Base-by-base conservation (phyloP, 2,113 vertebrate genomes). In the Semicossyphus pulcher region DNA sequence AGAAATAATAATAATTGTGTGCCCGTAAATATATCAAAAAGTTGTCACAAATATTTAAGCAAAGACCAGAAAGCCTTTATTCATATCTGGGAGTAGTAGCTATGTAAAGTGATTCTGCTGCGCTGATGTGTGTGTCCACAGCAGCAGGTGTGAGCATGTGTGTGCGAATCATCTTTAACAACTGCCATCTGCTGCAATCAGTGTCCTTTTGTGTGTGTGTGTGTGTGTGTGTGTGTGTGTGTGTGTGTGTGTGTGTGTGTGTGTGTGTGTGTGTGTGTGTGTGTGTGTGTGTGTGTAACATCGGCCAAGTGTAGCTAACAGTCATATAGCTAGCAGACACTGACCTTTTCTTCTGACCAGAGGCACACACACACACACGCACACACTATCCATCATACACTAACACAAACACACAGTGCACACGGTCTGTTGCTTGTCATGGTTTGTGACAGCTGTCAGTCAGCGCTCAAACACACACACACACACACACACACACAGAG, bases 401-500 rank as follows among this genome's bases (percentile, higher is more conserved):
- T 49, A 47, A 54, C n/a, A 64, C 15, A 71, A 11, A 20, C 18
- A 44, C 34, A 44, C 45, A 31, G 42, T 37, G 47, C 34, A 67
- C 59, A 39, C 12, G 77, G 58, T 82, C 76, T 48, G 69, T 51
- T 86, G 76, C 72, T 62, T 75, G 68, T 77, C 80, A 81, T 80
- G 73, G 51, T 81, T 79, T 72, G 59, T 87, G 86, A 91, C 87
- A 88, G 87, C 89, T 81, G 85, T 81, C 90, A 86, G 68, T 87
- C 87, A 82, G 36, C 39, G 3, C 39, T 67, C 41, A 56, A 45
- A 76, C 32, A 59, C 57, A 59, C 67, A 71, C 76, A 69, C 56
- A 54, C 74, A 64, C 48, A 44, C 44, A 64, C 32, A 34, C 16
- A 48, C 25, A 41, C 51, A 72, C 41, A 70, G 14, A 53, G 58